A percentile compares a stretch with the other conserved stretches of the same genome.
Evolutionary conservation across 2,113 vertebrate species (phyloP).

Genomic region (Ptychochromis oligacanthus): DNA sequence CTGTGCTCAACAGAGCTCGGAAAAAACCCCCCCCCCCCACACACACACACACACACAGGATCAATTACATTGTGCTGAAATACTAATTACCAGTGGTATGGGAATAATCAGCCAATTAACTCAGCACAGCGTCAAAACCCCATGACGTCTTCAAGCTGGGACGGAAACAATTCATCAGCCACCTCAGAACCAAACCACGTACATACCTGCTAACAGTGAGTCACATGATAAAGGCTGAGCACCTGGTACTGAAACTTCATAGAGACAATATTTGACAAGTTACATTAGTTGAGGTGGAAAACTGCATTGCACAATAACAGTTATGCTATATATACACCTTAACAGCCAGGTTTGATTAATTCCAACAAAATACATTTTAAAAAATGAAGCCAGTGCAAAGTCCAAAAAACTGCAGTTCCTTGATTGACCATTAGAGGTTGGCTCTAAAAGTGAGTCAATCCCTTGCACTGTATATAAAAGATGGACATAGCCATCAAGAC

Average conservation of each 20-base stretch:
- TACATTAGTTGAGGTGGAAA: neutral
- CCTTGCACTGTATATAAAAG: neutral
- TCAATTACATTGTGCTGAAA: slow-evolving; percentile 51
- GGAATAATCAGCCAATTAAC: slow-evolving; percentile 60
- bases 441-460: neutral
- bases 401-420: neutral
- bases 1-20: too few species aligned
- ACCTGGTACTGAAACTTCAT: slow-evolving; percentile 1
- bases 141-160: slow-evolving; percentile 20
- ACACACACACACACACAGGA: too few species aligned
- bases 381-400: neutral
- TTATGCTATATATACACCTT: neutral
- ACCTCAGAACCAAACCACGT: neutral
- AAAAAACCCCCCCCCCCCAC: too few species aligned
- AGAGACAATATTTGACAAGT: neutral
- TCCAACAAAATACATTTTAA: neutral
- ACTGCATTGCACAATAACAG: neutral
- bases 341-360: neutral
- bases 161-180: slow-evolving; percentile 11
- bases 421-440: neutral
- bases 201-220: slow-evolving; percentile 10
- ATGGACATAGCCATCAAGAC: neutral
- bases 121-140: slow-evolving; percentile 41
- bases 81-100: slow-evolving; percentile 48
- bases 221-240: slow-evolving; percentile 2